These are phyloP conservation scores for Plusia festucae DNA, from an alignment of 2,888 invertebrate genomes.

Conservation along the genomic window DNA sequence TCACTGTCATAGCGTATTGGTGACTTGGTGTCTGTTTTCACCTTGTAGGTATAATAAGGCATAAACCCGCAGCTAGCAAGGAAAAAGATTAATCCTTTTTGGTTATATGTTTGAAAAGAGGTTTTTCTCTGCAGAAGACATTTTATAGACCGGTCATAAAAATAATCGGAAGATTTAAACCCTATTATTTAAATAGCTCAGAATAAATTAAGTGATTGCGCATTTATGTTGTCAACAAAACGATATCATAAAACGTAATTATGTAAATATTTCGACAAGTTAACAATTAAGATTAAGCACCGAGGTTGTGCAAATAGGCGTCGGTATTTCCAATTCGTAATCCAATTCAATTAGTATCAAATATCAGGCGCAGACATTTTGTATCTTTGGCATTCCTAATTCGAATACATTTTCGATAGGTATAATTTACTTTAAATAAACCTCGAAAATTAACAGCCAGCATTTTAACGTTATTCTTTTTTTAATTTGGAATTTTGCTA, in stretches of 20 bases:
- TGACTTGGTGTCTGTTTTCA: too few relatives aligned
- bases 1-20: neutral
- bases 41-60: too few relatives aligned
- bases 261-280: conserved; percentile 53
- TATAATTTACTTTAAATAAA: conserved; percentile 7
- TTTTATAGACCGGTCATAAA: too few relatives aligned
- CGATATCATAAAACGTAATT: conserved; percentile 56
- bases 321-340: conserved; percentile 54
- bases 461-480: neutral
- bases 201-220: conserved; percentile 30
- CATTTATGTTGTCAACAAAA: conserved; percentile 44
- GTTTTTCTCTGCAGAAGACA: too few relatives aligned
- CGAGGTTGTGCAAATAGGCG: conserved; percentile 44
- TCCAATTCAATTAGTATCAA: conserved; percentile 39
- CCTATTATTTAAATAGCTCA: neutral
- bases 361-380: conserved; percentile 26
- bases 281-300: conserved; percentile 54
- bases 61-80: too few relatives aligned
- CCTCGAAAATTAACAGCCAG: neutral
- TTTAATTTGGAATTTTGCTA: neutral
- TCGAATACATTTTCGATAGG: conserved; percentile 35
- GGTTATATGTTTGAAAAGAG: too few relatives aligned
- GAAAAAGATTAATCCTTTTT: too few relatives aligned
- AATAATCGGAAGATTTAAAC: neutral
- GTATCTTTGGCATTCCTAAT: conserved; percentile 19